Percentiles rank a stretch among this genome's conserved stretches.
phyloP scores from a whole-genome alignment of 2,888 invertebrate genomes.

The Cyaniris semiargus region DNA sequence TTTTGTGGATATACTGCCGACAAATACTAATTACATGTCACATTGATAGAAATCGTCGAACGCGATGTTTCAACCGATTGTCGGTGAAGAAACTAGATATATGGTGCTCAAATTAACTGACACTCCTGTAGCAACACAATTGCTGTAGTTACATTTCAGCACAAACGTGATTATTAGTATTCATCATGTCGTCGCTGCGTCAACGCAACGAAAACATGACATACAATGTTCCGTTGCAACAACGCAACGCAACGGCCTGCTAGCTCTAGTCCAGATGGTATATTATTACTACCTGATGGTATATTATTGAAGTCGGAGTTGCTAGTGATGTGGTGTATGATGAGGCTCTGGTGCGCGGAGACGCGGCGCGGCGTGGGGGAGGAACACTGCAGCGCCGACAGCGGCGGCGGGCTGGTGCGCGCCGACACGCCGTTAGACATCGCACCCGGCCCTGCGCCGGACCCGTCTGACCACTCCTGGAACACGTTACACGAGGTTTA shows the following conservation, averaged over 20 bases:
- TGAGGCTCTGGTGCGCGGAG: constrained; percentile 74
- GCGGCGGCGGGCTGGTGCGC: constrained; percentile 65
- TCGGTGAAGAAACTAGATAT: too few relatives aligned
- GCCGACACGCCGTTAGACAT: constrained; percentile 37
- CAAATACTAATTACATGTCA: too few relatives aligned
- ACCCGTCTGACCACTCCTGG: constrained; percentile 63
- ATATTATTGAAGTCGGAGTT: constrained; percentile 76
- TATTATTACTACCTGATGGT: constrained; percentile 71
- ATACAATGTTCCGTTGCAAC: not conserved
- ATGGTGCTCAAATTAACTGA: too few relatives aligned
- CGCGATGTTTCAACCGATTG: too few relatives aligned
- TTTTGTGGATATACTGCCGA: not conserved
- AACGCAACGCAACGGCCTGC: not conserved
- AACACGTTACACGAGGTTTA: not conserved
- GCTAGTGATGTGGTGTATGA: constrained; percentile 76
- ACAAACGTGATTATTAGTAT: too few relatives aligned
- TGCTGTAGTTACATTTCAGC: too few relatives aligned
- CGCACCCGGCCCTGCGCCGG: constrained; percentile 38
- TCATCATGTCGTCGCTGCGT: too few relatives aligned
- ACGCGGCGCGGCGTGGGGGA: constrained; percentile 74
- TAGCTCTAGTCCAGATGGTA: constrained; percentile 51
- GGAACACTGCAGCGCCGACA: constrained; percentile 74
- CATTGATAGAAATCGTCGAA: too few relatives aligned
- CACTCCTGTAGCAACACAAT: too few relatives aligned
- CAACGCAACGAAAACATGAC: too few relatives aligned